Conservation (phyloP, 2,888 invertebrate genomes). For the Drosophila pegasa region DNA sequence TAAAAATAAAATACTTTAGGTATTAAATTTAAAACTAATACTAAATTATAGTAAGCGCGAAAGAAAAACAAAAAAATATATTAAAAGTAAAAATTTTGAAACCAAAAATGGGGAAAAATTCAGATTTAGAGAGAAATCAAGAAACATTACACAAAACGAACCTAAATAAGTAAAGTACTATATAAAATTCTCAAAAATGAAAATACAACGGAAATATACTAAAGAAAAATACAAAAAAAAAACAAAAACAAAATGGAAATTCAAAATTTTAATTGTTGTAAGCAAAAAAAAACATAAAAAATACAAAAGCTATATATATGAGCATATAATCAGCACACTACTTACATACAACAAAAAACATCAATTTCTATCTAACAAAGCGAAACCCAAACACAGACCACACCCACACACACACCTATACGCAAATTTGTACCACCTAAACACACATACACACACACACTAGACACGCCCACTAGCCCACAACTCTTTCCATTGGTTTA, state of each 20-base stretch:
- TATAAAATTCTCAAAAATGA: constrained; percentile 37
- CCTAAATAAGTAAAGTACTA: constrained; percentile 42
- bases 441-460: constrained; percentile 43
- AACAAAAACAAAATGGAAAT: constrained; percentile 60
- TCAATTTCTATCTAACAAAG: constrained; percentile 29
- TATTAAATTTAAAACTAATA: constrained; percentile 64
- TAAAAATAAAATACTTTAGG: constrained; percentile 75
- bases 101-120: constrained; percentile 36
- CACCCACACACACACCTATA: constrained; percentile 14
- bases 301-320: constrained; percentile 57
- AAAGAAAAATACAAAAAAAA: constrained; percentile 25
- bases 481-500: constrained; percentile 80
- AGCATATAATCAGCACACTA: constrained; percentile 65
- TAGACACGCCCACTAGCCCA: constrained; percentile 31
- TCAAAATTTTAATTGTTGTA: constrained; percentile 82
- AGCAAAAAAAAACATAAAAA: constrained; percentile 55
- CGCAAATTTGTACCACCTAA: constrained; percentile 57
- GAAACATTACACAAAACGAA: constrained; percentile 43
- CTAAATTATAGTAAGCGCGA: constrained; percentile 63
- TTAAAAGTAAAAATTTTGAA: constrained; percentile 45
- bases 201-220: constrained; percentile 57
- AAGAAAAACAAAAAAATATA: constrained; percentile 32
- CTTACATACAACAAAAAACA: constrained; percentile 49
- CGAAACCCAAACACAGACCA: constrained; percentile 15
- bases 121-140: constrained; percentile 15